These are phyloP conservation scores for chimpanzee (Pan troglodytes) DNA, from an alignment of 2,113 vertebrate genomes.

Conservation along the genomic window DNA sequence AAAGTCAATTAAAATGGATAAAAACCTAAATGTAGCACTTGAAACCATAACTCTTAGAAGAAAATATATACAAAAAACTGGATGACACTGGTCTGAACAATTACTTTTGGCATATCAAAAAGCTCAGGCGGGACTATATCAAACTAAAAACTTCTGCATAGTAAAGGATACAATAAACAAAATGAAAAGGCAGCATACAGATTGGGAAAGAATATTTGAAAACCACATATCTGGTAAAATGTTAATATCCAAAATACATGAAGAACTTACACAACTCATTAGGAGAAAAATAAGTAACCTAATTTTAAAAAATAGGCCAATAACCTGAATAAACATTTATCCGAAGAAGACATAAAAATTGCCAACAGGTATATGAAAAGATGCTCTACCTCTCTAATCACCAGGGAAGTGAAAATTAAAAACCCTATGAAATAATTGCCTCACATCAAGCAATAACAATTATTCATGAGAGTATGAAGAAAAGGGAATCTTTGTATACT, in stretches of 20 bases:
- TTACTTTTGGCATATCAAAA: background rate
- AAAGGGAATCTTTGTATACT: background rate
- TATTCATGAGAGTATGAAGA: background rate
- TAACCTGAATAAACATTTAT: background rate
- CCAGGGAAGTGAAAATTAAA: background rate
- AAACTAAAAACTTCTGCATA: background rate
- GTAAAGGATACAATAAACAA: background rate
- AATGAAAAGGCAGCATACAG: background rate
- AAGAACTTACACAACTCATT: background rate
- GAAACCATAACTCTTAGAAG: background rate
- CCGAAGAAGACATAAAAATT: background rate
- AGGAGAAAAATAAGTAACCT: background rate
- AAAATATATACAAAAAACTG: too few species aligned
- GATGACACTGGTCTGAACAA: background rate
- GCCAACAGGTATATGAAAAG: background rate
- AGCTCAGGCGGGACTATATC: background rate
- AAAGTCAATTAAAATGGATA: background rate
- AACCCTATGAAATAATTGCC: background rate
- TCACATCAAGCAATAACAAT: background rate
- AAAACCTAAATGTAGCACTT: background rate
- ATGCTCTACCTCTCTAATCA: background rate
- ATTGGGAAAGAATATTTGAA: background rate
- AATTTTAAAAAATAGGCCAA: background rate
- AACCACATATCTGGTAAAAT: background rate
- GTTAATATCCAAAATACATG: background rate